Evolutionary conservation across 2,113 vertebrate species (phyloP).

Genomic region (Corythoichthys haematopterus): DNA sequence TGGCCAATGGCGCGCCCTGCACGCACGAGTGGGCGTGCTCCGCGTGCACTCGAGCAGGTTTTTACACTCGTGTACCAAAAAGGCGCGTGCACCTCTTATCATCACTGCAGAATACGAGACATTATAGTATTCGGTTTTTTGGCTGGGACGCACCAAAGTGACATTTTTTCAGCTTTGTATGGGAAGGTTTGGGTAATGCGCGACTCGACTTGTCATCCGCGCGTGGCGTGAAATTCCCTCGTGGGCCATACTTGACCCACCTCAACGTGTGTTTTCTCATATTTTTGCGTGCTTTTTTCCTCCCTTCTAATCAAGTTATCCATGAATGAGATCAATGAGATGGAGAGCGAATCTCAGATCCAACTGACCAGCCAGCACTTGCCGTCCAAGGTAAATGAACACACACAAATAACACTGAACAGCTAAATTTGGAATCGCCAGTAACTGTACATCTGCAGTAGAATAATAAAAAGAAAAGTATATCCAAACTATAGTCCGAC

Average conservation of each 20-base stretch:
- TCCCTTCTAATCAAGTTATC: background rate
- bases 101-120: background rate
- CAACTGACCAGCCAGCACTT: constrained; percentile 74
- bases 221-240: background rate
- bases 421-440: background rate
- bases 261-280: constrained; percentile 7
- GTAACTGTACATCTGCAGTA: background rate
- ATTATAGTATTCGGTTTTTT: background rate
- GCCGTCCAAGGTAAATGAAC: constrained; percentile 76
- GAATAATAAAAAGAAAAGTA: background rate
- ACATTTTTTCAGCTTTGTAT: constrained; percentile 1
- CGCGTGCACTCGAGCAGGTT: constrained; percentile 31
- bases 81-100: background rate
- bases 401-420: background rate
- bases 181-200: constrained; percentile 16
- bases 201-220: background rate
- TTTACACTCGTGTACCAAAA: background rate
- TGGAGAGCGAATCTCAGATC: constrained; percentile 76
- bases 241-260: background rate
- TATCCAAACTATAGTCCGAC: background rate
- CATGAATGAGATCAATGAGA: constrained; percentile 80
- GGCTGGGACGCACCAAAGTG: background rate
- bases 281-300: background rate
- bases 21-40: constrained; percentile 60
- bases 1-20: constrained; percentile 56